Base-by-base conservation (phyloP, 2,888 invertebrate species). In the Iphiclides podalirius region DNA sequence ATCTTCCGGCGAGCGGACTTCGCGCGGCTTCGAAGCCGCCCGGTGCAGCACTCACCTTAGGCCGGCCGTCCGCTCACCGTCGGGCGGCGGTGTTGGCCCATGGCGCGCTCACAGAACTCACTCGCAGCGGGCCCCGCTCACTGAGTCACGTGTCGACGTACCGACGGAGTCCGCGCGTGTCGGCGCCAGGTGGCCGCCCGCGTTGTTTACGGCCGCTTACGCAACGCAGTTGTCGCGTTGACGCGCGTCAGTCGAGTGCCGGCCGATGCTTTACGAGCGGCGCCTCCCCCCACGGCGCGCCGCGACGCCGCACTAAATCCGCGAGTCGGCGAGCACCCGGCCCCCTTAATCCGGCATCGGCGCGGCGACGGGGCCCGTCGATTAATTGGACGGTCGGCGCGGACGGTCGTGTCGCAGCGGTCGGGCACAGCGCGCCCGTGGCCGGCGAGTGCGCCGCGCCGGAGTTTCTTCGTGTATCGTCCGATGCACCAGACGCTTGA, bases 381-480 rank as follows among this genome's bases (percentile, higher is more conserved):
- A 83, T 86, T 87, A 87, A 86, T 88, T 83, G 85, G 75, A 75
- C 75, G 71, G 72, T 68, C 74, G 75, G 67, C 69, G 74, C 67
- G 67, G 70, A 68, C 75, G 72, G 72, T 79, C 76, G 26, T 20
- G 50, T 79, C 75, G 77, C 75, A 68, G 70, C 70, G 73, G 79
- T 75, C 73, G 76, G 76, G 75, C 73, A 76, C 75, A 72, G 75
- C 77, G 74, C 83, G 79, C 74, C 70, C 72, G 83, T 70, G 72
- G 74, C 75, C 78, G 76, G 76, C 86, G 77, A 85, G 86, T 85
- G 84, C 83, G 83, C 20, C 20, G 78, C 79, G 75, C 84, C 87
- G 85, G 87, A 87, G 86, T 88, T n/a, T n/a, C 85, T 87, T 86
- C 79, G 81, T 86, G 86, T 87, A 87, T 88, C 86, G 87, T 87